These are phyloP conservation scores for Platyrinchus mystaceus DNA, from an alignment of 2,797 vertebrate genomes.

Conservation along the genomic window DNA sequence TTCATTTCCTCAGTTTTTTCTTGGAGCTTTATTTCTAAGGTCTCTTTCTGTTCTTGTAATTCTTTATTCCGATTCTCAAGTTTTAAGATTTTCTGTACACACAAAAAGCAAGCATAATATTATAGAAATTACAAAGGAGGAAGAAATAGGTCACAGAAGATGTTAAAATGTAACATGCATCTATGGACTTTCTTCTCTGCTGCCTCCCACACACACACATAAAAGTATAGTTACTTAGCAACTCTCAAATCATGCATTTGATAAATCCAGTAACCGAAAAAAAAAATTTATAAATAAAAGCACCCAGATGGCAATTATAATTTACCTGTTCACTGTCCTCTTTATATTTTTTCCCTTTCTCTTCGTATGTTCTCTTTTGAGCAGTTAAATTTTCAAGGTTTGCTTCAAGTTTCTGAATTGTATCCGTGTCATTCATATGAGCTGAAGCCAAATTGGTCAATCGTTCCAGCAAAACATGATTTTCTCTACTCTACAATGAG, in stretches of 20 bases:
- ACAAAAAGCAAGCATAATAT: neutral
- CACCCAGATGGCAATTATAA: neutral
- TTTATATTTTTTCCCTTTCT: conserved; percentile 80
- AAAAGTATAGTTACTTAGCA: neutral
- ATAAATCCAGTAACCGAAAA: neutral
- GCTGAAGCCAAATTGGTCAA: conserved; percentile 82
- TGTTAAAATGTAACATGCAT: neutral
- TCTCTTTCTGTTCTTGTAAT: conserved; percentile 81
- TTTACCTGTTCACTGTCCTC: conserved; percentile 82
- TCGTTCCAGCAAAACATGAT: conserved; percentile 87
- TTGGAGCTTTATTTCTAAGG: conserved; percentile 77
- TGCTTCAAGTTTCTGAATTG: conserved; percentile 83
- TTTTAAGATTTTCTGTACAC: conserved; percentile 70
- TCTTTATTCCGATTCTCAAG: conserved; percentile 80
- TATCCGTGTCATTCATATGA: conserved; percentile 80
- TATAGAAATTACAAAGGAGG: neutral
- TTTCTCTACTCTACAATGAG: conserved; percentile 86
- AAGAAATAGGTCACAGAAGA: neutral
- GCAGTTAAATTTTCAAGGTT: conserved; percentile 81
- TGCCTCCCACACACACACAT: no score
- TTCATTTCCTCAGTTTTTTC: conserved; percentile 80
- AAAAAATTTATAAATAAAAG: neutral
- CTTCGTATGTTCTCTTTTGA: conserved; percentile 78
- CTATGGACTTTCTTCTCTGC: neutral
- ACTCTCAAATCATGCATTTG: neutral